Conservation (phyloP, 2,888 invertebrate genomes). For the Troglohyphantes excavatus region DNA sequence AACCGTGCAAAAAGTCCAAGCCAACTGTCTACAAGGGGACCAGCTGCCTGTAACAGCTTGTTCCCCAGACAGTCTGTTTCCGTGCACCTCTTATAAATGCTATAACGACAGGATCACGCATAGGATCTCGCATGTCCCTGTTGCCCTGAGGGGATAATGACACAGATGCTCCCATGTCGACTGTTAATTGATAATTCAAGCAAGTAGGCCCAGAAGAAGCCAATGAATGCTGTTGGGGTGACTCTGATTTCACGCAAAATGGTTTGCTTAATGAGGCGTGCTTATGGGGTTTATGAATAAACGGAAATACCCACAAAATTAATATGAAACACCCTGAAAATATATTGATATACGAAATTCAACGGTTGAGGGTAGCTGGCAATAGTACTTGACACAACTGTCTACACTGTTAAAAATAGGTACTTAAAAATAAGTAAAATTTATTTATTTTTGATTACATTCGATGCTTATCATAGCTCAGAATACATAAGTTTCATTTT, state of each 20-base stretch:
- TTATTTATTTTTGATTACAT: too few species aligned
- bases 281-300: background rate
- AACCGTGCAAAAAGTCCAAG: background rate
- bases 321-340: too few species aligned
- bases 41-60: constrained; percentile 72
- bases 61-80: background rate
- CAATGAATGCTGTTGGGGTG: background rate
- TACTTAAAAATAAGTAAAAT: too few species aligned
- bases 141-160: background rate
- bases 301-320: background rate
- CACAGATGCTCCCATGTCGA: constrained; percentile 23
- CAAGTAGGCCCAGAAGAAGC: background rate
- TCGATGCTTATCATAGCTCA: too few species aligned
- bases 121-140: background rate
- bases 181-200: constrained; percentile 5
- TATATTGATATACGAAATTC: background rate
- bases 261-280: background rate
- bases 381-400: too few species aligned
- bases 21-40: constrained; percentile 9
- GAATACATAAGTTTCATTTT: too few species aligned
- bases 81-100: constrained; percentile 1
- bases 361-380: too few species aligned
- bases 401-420: too few species aligned
- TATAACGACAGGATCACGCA: constrained; percentile 25
- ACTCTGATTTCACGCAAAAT: background rate